Evolutionary conservation across 1,140 invertebrate species (phyloP).

Genomic region (Trinorchestia longiramus): DNA sequence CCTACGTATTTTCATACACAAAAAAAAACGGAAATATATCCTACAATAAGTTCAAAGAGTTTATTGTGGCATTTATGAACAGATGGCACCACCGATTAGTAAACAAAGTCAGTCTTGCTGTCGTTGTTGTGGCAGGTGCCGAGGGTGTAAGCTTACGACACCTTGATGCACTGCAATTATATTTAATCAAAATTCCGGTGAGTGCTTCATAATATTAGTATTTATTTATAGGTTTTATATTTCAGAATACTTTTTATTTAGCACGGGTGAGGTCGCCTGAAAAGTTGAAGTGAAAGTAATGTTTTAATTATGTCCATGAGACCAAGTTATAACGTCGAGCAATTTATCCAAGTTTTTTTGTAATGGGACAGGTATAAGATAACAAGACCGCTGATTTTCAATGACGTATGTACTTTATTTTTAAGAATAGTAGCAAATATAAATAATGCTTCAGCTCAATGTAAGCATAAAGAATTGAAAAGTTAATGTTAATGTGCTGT

Average conservation of each 20-base stretch:
- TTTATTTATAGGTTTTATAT: background rate
- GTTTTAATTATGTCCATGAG: too few relatives aligned
- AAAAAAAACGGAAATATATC: background rate
- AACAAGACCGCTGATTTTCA: too few relatives aligned
- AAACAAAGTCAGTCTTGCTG: conserved; percentile 46
- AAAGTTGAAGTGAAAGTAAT: background rate
- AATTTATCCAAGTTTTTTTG: too few relatives aligned
- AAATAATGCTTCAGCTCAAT: too few relatives aligned
- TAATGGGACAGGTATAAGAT: too few relatives aligned
- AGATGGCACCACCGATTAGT: conserved; percentile 54
- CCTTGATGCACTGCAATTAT: background rate
- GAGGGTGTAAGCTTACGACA: background rate
- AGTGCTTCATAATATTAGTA: background rate
- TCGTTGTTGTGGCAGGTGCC: conserved; percentile 12
- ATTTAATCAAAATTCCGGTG: background rate
- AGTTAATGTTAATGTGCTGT: too few relatives aligned
- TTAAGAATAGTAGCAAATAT: too few relatives aligned
- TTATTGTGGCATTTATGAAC: conserved; percentile 36
- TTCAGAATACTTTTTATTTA: background rate
- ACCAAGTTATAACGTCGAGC: too few relatives aligned
- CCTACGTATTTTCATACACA: too few relatives aligned
- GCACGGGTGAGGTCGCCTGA: background rate
- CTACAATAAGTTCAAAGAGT: background rate
- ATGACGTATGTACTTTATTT: too few relatives aligned
- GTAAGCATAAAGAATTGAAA: too few relatives aligned